phyloP scores from a whole-genome alignment of 2,888 invertebrate genomes.

The Arctia plantaginis region DNA sequence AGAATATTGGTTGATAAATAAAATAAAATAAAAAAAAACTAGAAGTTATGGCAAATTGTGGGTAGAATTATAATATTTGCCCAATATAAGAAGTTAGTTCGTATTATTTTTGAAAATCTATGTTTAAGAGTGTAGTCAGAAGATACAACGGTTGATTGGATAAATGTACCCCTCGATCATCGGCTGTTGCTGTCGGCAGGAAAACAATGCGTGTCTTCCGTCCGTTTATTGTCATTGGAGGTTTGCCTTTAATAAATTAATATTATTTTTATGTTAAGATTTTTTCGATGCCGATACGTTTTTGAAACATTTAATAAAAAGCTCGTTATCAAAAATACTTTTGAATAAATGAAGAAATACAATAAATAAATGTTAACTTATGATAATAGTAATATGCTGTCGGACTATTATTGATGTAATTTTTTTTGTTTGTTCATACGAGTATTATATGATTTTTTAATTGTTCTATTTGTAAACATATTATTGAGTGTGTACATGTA shows the following conservation, averaged over 20 bases:
- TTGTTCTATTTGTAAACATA: too few relatives aligned
- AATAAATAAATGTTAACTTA: too few relatives aligned
- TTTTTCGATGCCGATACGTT: neutral
- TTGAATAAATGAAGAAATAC: too few relatives aligned
- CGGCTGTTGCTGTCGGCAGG: slow-evolving; percentile 3
- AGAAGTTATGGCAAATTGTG: neutral
- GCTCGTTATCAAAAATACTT: too few relatives aligned
- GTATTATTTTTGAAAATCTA: neutral
- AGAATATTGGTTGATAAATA: slow-evolving; percentile 26
- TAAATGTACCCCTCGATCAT: slow-evolving; percentile 9
- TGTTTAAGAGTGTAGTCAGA: neutral
- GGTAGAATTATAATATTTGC: neutral
- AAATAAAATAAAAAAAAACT: neutral
- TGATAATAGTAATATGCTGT: too few relatives aligned
- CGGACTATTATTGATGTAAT: too few relatives aligned
- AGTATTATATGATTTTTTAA: too few relatives aligned
- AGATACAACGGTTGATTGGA: slow-evolving; percentile 8
- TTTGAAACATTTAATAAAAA: neutral
- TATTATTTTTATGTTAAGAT: neutral
- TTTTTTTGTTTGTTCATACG: too few relatives aligned
- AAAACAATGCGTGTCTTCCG: neutral
- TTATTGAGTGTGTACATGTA: too few relatives aligned
- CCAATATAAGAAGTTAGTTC: neutral
- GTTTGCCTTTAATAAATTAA: neutral
- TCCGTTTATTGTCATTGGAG: neutral